phyloP scores from a whole-genome alignment of 1,140 invertebrate genomes.

The Onthophagus taurus region DNA sequence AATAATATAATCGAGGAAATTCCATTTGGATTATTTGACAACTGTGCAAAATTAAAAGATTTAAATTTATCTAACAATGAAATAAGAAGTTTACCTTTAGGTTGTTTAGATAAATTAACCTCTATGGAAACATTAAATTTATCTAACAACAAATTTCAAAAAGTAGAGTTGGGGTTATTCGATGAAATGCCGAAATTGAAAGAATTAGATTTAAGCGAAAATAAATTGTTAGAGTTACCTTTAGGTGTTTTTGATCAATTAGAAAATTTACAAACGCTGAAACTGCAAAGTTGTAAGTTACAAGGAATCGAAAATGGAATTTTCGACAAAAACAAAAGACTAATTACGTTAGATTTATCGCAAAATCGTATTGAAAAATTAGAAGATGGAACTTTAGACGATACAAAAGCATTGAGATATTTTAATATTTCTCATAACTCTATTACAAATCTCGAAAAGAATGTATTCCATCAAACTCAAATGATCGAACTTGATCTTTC shows the following conservation, averaged over 20 bases:
- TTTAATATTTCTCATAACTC: conserved; percentile 3
- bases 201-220: conserved; percentile 3
- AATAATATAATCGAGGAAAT: neutral
- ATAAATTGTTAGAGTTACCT: neutral
- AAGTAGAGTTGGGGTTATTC: neutral
- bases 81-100: neutral
- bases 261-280: neutral
- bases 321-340: conserved; percentile 5
- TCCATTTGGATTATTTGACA: neutral
- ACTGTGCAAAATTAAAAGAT: neutral
- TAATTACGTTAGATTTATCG: conserved; percentile 7
- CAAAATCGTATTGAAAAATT: neutral
- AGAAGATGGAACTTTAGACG: conserved; percentile 8
- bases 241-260: neutral
- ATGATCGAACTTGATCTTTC: neutral
- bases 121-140: neutral
- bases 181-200: neutral
- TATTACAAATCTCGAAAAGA: neutral
- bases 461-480: conserved; percentile 3
- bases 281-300: conserved; percentile 1
- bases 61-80: conserved; percentile 3
- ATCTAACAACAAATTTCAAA: conserved; percentile 11
- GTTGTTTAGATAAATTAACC: neutral
- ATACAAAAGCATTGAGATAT: conserved; percentile 2
- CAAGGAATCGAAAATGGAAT: neutral